phyloP scores from a whole-genome alignment of 2,888 invertebrate genomes.

The Alentia gelatinosa region DNA sequence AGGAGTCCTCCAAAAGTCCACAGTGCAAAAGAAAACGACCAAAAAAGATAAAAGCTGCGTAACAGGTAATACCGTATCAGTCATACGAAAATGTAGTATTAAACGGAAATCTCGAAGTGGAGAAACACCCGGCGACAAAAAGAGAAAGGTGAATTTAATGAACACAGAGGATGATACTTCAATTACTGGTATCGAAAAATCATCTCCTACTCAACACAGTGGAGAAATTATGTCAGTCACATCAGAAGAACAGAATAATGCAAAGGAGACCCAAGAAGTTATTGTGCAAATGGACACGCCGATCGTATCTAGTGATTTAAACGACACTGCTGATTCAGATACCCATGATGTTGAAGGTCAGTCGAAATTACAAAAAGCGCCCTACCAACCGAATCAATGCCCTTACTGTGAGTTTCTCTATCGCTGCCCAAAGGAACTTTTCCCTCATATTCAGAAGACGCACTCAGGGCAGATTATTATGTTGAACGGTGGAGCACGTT shows the following conservation, averaged over 20 bases:
- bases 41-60: no score
- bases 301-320: not conserved
- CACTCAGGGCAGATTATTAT: not conserved
- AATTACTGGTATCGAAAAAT: no score
- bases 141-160: no score
- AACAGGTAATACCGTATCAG: no score
- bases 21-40: no score
- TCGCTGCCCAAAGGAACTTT: not conserved
- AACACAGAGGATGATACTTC: no score
- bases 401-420: not conserved
- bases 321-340: not conserved
- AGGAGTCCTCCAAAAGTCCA: no score
- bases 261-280: not conserved
- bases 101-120: no score
- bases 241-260: not conserved
- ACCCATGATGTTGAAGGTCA: not conserved
- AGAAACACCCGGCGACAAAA: no score
- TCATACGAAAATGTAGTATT: no score
- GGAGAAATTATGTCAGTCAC: not conserved
- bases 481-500: not conserved
- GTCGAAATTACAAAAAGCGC: not conserved
- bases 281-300: no score
- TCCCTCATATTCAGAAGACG: not conserved
- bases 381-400: not conserved
- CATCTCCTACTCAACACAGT: no score